Conservation (phyloP, 2,797 vertebrate genomes). For the Lepus oiostolus region DNA sequence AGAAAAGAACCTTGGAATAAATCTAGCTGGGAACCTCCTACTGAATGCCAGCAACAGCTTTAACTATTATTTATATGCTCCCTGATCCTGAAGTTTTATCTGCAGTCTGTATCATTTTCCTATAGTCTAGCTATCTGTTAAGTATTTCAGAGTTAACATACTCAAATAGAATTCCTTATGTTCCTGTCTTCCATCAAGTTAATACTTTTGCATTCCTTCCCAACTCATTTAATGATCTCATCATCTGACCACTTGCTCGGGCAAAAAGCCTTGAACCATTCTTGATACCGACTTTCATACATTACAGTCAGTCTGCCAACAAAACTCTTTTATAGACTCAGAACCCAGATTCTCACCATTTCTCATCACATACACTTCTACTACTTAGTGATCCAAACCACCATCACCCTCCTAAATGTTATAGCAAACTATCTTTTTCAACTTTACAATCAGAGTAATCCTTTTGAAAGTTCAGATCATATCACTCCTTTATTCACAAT, state of each 20-base stretch:
- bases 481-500: constrained; percentile 19
- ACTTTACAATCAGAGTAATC: neutral
- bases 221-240: neutral
- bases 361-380: neutral
- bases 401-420: neutral
- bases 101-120: neutral
- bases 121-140: neutral
- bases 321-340: neutral
- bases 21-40: no score
- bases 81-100: neutral
- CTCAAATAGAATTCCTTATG: neutral
- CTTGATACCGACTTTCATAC: neutral
- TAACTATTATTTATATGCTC: neutral
- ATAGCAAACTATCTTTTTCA: neutral
- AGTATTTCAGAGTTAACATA: neutral
- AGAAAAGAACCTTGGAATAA: no score
- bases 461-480: neutral
- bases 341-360: constrained; percentile 1
- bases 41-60: neutral
- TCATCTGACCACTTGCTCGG: neutral
- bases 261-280: neutral
- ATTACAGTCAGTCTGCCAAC: neutral
- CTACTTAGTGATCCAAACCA: neutral
- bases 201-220: neutral
- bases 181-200: neutral